Conservation (phyloP, 2,113 vertebrate genomes). For the Sylvia atricapilla region DNA sequence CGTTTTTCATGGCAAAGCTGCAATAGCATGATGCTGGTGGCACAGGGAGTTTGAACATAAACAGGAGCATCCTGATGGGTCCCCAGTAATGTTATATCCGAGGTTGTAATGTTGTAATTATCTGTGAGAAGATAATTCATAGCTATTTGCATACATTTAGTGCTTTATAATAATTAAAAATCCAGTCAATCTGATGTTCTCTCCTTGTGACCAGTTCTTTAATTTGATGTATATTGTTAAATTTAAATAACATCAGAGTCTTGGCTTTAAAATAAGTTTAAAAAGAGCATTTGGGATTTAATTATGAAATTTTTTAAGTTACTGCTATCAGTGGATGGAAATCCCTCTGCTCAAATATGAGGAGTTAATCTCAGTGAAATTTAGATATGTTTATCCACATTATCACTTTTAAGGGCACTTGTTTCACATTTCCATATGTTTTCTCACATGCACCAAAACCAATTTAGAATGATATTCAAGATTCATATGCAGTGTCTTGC, state of each 20-base stretch:
- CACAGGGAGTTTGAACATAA: background rate
- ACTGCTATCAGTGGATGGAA: background rate
- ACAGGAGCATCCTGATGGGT: background rate
- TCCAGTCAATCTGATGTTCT: background rate
- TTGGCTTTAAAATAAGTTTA: background rate
- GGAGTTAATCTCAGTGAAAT: background rate
- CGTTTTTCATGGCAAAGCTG: background rate
- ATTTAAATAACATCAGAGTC: background rate
- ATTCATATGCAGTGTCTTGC: background rate
- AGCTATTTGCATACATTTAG: background rate
- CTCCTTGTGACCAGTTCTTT: background rate
- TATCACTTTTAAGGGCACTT: background rate
- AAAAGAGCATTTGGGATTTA: background rate
- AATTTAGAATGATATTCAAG: background rate
- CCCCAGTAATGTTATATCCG: background rate
- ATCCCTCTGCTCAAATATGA: background rate
- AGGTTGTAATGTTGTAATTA: background rate
- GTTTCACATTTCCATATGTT: background rate
- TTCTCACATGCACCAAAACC: background rate
- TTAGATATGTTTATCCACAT: background rate
- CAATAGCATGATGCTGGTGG: background rate
- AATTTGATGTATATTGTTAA: background rate
- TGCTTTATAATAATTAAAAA: background rate
- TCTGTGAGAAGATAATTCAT: background rate
- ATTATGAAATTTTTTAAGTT: background rate